Percentiles rank a stretch among this genome's conserved stretches.
phyloP scores from a whole-genome alignment of 2,113 vertebrate species.

The Larimichthys crocea region DNA sequence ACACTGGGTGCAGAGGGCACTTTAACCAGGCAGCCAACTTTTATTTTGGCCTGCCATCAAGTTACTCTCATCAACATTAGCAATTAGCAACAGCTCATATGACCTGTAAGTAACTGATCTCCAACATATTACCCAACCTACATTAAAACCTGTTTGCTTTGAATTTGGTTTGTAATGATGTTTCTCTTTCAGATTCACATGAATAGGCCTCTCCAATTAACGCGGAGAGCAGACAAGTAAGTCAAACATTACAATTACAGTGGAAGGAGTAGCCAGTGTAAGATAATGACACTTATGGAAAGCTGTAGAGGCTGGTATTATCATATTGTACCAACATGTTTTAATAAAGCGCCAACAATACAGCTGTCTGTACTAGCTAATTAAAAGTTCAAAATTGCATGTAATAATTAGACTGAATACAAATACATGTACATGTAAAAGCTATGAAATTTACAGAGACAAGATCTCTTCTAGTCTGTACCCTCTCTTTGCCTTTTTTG shows the following conservation, averaged over 20 bases:
- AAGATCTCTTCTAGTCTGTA: not conserved
- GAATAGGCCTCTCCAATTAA: slow-evolving; percentile 14
- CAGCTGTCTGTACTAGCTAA: not conserved
- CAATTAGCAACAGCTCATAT: not conserved
- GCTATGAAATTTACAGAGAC: not conserved
- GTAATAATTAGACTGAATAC: not conserved
- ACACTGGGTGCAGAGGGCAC: not conserved
- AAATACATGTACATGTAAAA: not conserved
- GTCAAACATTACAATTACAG: slow-evolving; percentile 23
- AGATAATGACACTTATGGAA: slow-evolving; percentile 28
- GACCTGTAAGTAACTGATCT: not conserved
- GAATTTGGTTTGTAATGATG: not conserved
- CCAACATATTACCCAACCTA: not conserved
- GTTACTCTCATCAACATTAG: not conserved
- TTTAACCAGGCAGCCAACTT: not conserved
- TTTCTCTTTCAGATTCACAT: not conserved
- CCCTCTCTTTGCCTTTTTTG: slow-evolving; percentile 31
- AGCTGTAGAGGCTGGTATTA: slow-evolving; percentile 15
- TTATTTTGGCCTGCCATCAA: not conserved
- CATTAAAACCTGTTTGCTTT: not conserved
- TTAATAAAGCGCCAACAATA: slow-evolving; percentile 7
- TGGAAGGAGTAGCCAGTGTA: not conserved
- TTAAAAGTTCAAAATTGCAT: slow-evolving; percentile 13
- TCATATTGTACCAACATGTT: not conserved
- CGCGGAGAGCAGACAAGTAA: slow-evolving; percentile 19